Evolutionary conservation across 2,888 invertebrate genomes (phyloP).

Genomic region (Netelia inedita): DNA sequence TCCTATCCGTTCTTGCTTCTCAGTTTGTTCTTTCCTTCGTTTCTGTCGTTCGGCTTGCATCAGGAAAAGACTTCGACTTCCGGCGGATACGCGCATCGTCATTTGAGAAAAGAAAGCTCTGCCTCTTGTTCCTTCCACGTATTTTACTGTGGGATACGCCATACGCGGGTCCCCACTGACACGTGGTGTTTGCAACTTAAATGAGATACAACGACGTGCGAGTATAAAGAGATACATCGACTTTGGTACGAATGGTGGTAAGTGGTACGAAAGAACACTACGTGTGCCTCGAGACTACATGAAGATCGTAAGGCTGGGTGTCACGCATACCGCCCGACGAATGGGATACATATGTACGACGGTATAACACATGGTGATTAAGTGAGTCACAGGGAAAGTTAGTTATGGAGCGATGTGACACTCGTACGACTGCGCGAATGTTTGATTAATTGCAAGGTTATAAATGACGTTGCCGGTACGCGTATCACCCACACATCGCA

Average conservation of each 20-base stretch:
- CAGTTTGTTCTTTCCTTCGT: conserved; percentile 4
- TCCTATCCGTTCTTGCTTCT: not conserved
- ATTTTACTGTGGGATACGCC: not conserved
- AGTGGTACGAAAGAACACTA: not conserved
- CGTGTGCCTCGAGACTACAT: not conserved
- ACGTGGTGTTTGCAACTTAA: not conserved
- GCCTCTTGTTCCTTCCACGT: conserved; percentile 14
- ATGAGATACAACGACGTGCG: not conserved
- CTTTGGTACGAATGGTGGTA: not conserved
- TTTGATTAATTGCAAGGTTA: too few species aligned
- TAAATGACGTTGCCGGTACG: not conserved
- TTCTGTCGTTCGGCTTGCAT: not conserved
- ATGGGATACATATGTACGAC: too few species aligned
- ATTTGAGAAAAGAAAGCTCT: conserved; percentile 69
- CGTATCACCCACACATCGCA: not conserved
- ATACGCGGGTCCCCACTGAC: not conserved
- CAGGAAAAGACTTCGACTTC: conserved; percentile 70
- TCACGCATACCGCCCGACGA: not conserved
- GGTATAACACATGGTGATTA: too few species aligned
- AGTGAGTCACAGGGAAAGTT: not conserved
- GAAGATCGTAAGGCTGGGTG: not conserved
- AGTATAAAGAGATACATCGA: not conserved
- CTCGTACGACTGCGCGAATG: too few species aligned
- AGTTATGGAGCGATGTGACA: not conserved
- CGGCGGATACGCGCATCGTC: conserved; percentile 74